Evolutionary conservation across 2,113 vertebrate genomes (phyloP).

Genomic region (Sisor rabdophorus): DNA sequence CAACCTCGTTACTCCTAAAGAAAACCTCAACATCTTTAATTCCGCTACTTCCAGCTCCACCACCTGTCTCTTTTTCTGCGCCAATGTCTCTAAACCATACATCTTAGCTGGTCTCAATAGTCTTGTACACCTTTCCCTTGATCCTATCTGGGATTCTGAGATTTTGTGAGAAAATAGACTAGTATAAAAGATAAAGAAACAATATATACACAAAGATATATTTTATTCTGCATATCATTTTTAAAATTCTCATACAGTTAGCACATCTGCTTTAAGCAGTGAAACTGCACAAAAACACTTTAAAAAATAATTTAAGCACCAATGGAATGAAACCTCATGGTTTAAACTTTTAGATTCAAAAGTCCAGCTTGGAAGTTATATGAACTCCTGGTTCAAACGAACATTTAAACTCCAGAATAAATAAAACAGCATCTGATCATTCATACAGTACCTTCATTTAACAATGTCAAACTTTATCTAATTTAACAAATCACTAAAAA

Average conservation of each 20-base stretch:
- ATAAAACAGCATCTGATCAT: not conserved
- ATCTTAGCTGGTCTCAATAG: no score
- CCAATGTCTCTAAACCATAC: no score
- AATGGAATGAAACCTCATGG: not conserved
- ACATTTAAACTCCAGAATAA: constrained; percentile 2
- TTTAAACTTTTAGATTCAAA: not conserved
- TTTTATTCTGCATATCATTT: not conserved
- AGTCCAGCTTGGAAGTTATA: not conserved
- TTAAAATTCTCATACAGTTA: not conserved
- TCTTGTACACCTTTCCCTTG: no score
- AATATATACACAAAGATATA: not conserved
- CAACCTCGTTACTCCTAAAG: no score
- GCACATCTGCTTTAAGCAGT: not conserved
- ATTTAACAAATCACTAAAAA: not conserved
- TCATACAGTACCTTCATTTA: not conserved
- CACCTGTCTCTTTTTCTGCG: no score
- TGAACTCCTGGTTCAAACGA: not conserved
- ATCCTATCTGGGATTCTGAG: no score
- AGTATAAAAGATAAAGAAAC: not conserved
- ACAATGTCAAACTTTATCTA: not conserved
- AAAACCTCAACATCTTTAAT: no score
- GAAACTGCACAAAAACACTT: not conserved
- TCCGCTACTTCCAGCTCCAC: no score
- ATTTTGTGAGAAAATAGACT: not conserved
- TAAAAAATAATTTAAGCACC: not conserved